Percentiles rank a stretch among this genome's conserved stretches.
These are phyloP conservation scores for Drosophila yooni DNA, from an alignment of 2,888 invertebrate species.

Conservation along the genomic window DNA sequence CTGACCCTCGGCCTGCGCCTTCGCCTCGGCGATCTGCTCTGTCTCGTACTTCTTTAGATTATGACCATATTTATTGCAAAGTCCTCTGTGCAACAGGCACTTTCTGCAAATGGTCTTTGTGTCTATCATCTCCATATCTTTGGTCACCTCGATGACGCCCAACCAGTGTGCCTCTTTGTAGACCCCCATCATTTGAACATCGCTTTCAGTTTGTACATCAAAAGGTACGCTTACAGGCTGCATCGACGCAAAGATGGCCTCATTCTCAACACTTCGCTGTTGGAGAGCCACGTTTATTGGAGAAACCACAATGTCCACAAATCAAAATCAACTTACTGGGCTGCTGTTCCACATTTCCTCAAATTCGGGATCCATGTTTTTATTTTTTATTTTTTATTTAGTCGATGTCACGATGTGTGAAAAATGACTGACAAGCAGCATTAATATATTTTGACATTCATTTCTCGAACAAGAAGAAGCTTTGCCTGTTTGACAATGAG, in stretches of 20 bases:
- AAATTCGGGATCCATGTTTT: constrained; percentile 33
- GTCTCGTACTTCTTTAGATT: constrained; percentile 26
- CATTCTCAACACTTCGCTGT: neutral
- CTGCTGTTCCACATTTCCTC: constrained; percentile 36
- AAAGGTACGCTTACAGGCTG: constrained; percentile 23
- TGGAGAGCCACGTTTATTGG: no score
- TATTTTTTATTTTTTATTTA: neutral
- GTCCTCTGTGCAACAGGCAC: constrained; percentile 43
- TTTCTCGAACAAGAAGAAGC: neutral
- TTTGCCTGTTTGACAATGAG: neutral
- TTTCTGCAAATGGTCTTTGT: constrained; percentile 46
- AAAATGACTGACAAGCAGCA: neutral
- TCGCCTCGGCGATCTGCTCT: neutral
- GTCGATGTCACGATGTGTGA: neutral
- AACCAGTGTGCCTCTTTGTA: constrained; percentile 37
- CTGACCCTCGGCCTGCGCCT: neutral
- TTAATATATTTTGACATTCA: neutral
- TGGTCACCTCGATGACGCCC: neutral
- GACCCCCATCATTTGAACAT: constrained; percentile 22
- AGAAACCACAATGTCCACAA: neutral
- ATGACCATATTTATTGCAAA: constrained; percentile 42
- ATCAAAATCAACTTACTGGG: constrained; percentile 20
- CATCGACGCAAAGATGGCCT: constrained; percentile 42
- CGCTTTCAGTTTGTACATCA: constrained; percentile 6
- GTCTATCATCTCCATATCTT: constrained; percentile 40